phyloP scores from a whole-genome alignment of 2,797 vertebrate species.

The Botia almorhae region DNA sequence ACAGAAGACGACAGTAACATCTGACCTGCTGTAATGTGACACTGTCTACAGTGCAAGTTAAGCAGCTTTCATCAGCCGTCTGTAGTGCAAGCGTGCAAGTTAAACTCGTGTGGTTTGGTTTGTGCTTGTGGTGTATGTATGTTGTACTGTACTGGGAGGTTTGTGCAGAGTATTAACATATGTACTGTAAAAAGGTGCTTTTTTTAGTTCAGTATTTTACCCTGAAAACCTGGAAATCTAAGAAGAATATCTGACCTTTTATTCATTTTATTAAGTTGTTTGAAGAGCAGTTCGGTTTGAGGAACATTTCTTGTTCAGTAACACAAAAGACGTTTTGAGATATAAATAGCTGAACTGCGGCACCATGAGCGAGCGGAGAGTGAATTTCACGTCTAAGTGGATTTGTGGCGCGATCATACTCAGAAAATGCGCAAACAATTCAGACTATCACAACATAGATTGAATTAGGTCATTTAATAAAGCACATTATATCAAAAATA shows the following conservation, averaged over 20 bases:
- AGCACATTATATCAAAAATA: slow-evolving; percentile 10
- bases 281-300: background rate
- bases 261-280: slow-evolving; percentile 2
- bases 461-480: slow-evolving; percentile 44
- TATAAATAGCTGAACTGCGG: slow-evolving; percentile 37
- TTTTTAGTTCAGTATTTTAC: background rate
- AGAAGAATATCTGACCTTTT: background rate
- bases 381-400: slow-evolving; percentile 37
- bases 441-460: slow-evolving; percentile 16
- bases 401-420: slow-evolving; percentile 32
- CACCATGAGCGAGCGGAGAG: slow-evolving; percentile 21
- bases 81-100: background rate
- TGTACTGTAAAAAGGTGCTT: background rate
- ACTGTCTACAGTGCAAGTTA: background rate
- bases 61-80: background rate
- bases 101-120: background rate
- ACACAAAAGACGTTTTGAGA: slow-evolving; percentile 49
- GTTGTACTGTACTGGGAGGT: background rate
- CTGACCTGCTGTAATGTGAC: slow-evolving; percentile 21
- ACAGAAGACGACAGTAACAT: slow-evolving; percentile 38
- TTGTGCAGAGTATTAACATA: background rate
- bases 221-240: background rate
- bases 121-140: background rate
- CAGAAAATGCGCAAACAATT: slow-evolving; percentile 25
- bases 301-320: slow-evolving; percentile 17